Percentiles rank a stretch among this genome's conserved stretches.
These are phyloP conservation scores for Oncorhynchus mykiss DNA, from an alignment of 2,113 vertebrate species.

Conservation along the genomic window DNA sequence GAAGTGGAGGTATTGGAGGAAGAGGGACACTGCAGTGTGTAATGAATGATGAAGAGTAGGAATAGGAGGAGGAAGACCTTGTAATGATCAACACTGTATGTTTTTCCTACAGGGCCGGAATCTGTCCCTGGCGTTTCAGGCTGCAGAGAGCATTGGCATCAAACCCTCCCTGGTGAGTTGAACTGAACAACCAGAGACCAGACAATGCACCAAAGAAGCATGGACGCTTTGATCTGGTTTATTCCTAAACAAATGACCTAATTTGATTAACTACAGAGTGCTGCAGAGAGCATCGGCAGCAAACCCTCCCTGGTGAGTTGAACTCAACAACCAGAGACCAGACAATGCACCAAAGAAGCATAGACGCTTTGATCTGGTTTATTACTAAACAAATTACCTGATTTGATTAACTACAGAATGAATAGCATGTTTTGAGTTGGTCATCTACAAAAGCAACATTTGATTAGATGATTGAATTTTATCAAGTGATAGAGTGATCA, in stretches of 20 bases:
- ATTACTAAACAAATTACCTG: too few species aligned
- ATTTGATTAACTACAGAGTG: constrained; percentile 35
- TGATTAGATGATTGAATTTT: too few species aligned
- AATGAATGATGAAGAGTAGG: not conserved
- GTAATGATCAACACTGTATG: constrained; percentile 25
- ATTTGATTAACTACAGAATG: too few species aligned
- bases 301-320: constrained; percentile 92
- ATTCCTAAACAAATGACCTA: too few species aligned
- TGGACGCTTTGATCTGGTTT: constrained; percentile 20
- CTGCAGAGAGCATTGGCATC: constrained; percentile 94
- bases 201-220: not conserved
- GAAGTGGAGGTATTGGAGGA: not conserved
- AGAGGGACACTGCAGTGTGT: not conserved
- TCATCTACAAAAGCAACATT: too few species aligned
- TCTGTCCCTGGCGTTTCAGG: constrained; percentile 93
- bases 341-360: not conserved
- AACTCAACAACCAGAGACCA: not conserved
- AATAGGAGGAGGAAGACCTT: not conserved
- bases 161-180: constrained; percentile 92
- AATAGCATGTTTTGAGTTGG: too few species aligned
- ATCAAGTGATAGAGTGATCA: too few species aligned
- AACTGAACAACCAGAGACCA: not conserved
- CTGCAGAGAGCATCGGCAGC: constrained; percentile 94
- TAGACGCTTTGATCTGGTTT: constrained; percentile 20
- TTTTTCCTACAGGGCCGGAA: constrained; percentile 85